These are phyloP conservation scores for Zenarchopterus dispar DNA, from an alignment of 2,797 vertebrate species.

Conservation along the genomic window DNA sequence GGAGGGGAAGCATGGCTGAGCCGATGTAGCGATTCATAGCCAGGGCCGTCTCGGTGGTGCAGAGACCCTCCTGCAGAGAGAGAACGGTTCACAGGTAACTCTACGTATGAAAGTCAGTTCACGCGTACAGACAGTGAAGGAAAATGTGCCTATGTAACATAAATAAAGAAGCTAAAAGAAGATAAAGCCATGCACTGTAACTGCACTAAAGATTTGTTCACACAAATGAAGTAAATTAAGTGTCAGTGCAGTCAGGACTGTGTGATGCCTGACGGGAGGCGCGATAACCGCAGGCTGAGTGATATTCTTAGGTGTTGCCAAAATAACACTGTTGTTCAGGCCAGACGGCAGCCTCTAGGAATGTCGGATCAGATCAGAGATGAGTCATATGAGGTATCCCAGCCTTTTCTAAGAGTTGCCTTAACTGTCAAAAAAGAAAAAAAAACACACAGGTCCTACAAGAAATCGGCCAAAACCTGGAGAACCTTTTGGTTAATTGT, in stretches of 20 bases:
- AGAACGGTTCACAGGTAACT: constrained; percentile 22
- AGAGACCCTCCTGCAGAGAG: constrained; percentile 87
- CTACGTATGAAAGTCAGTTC: background rate
- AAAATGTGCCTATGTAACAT: too few species aligned
- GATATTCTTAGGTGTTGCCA: constrained; percentile 35
- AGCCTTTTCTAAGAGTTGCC: constrained; percentile 4
- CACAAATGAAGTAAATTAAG: too few species aligned
- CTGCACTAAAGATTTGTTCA: too few species aligned
- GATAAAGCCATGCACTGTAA: too few species aligned
- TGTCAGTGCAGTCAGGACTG: too few species aligned
- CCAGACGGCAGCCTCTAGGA: constrained; percentile 4
- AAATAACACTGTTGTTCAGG: constrained; percentile 23
- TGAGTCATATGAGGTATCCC: constrained; percentile 4
- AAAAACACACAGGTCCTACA: too few species aligned
- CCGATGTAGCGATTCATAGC: constrained; percentile 96
- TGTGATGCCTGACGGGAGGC: background rate
- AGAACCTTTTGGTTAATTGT: too few species aligned
- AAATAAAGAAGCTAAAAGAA: too few species aligned
- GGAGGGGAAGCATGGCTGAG: constrained; percentile 92
- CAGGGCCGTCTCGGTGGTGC: constrained; percentile 94
- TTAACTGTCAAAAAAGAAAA: too few species aligned
- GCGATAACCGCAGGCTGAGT: constrained; percentile 12
- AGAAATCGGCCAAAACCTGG: too few species aligned
- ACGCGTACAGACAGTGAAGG: background rate
- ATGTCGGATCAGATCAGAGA: constrained; percentile 5